Conservation (phyloP, 2,888 invertebrate genomes). For the Microctonus hyperodae region DNA sequence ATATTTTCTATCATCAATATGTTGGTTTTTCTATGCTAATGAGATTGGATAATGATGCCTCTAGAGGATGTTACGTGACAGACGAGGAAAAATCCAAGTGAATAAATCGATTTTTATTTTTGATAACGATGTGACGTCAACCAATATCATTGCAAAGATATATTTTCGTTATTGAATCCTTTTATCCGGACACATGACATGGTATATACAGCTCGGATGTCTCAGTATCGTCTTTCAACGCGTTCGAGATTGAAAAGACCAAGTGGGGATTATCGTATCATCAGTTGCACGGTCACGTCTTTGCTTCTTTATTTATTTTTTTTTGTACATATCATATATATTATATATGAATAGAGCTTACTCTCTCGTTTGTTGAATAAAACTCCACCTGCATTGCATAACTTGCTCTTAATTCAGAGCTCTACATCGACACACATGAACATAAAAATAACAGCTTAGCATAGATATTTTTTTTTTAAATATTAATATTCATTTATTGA, state of each 20-base stretch:
- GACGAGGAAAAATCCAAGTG: background rate
- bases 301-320: slow-evolving; percentile 18
- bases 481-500: background rate
- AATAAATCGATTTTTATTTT: background rate
- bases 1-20: slow-evolving; percentile 15
- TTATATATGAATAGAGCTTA: slow-evolving; percentile 23
- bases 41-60: background rate
- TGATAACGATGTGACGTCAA: background rate
- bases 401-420: background rate
- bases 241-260: slow-evolving; percentile 34
- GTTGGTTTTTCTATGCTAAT: slow-evolving; percentile 20
- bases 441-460: background rate
- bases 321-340: background rate
- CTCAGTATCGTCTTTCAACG: slow-evolving; percentile 20
- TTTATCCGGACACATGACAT: slow-evolving; percentile 1
- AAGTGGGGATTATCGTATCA: slow-evolving; percentile 48
- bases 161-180: slow-evolving; percentile 4
- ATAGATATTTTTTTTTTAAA: background rate
- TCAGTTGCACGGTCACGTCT: slow-evolving; percentile 54
- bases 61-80: background rate
- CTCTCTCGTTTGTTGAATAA: slow-evolving; percentile 10
- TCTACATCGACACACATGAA: background rate
- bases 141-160: background rate
- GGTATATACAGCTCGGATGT: slow-evolving; percentile 12
- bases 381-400: background rate